Base-by-base conservation (phyloP, 2,113 vertebrate genomes). In the Corythornis madagascariensis region DNA sequence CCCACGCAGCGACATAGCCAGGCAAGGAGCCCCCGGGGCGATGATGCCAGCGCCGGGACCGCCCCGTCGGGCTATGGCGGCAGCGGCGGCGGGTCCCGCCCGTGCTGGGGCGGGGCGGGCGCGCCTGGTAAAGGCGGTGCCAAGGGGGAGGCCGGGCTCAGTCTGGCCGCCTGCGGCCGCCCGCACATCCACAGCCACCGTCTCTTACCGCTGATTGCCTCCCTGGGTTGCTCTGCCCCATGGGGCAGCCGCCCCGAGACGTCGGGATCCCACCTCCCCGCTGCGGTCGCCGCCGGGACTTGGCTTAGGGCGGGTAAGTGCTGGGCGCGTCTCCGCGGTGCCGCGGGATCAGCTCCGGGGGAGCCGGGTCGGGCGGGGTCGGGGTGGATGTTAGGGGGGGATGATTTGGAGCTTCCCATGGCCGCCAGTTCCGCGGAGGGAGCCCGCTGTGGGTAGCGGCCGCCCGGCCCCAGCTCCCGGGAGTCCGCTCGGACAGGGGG, bases 271-370 rank as follows among this genome's bases (percentile, higher is more conserved):
- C 19, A 4, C 52, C 31, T 8, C 28, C 6, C 61, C 11, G 7
- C 47, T 18, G 31, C 43, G 73, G 35, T 5, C 64, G 43, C 43
- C 78, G 35, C 5, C 64, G 43, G 55, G 83, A 90, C 43, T 47
- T 38, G 87, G 74, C 47, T 33, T 90, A 81, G 69, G 59, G 64
- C 22, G 79, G 93, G 93, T 93, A 88, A 93, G 93, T 93, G 50
- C 53, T 12, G 83, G 67, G 72, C 22, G 33, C 43, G 26, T 25
- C 21, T 28, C 40, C 6, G 38, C 65, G 65, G 26, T 18, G 31
- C 60, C 40, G 38, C 67, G 7, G 56, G 60, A 31, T 76, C 16
- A 45, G 43, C 43, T 45, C 43, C 43, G 31, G n/a, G n/a, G 31
- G 33, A 24, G 7, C 11, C 31, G 29, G 11, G 15, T 25, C 16